Evolutionary conservation across 2,113 vertebrate genomes (phyloP).

Genomic region (Ageneiosus marmoratus): DNA sequence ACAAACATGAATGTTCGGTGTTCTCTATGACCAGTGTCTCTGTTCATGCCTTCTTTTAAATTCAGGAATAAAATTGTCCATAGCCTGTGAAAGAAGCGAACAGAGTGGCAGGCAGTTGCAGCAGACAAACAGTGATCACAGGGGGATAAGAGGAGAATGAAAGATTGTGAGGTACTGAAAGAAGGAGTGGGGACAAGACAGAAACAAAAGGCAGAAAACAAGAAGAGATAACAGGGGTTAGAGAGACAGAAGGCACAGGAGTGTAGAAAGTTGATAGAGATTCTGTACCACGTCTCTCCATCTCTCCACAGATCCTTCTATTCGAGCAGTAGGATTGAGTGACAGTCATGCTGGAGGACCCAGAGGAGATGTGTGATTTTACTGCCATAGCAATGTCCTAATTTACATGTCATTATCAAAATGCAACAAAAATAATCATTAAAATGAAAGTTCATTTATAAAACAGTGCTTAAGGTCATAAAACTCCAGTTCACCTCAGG

Average conservation of each 20-base stretch:
- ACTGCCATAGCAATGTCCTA: slow-evolving; percentile 2
- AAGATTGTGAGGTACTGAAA: slow-evolving; percentile 7
- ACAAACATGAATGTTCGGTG: slow-evolving; percentile 12
- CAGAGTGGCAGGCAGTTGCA: slow-evolving; percentile 1
- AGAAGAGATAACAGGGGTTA: slow-evolving; percentile 29
- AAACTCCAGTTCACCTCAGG: slow-evolving; percentile 20
- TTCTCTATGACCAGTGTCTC: slow-evolving; percentile 9
- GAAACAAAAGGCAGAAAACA: slow-evolving; percentile 31
- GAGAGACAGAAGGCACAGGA: not conserved
- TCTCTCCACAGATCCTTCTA: slow-evolving; percentile 1
- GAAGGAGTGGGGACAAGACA: not conserved
- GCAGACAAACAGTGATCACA: slow-evolving; percentile 19
- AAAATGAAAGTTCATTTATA: not conserved
- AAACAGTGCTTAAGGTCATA: slow-evolving; percentile 15
- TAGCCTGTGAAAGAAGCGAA: not conserved
- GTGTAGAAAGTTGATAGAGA: slow-evolving; percentile 16
- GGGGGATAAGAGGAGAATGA: slow-evolving; percentile 6
- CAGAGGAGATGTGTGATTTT: slow-evolving; percentile 10
- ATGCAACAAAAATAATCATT: slow-evolving; percentile 17
- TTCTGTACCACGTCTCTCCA: slow-evolving; percentile 14
- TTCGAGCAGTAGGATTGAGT: slow-evolving; percentile 12
- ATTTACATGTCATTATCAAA: slow-evolving; percentile 15
- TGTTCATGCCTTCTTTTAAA: slow-evolving; percentile 24
- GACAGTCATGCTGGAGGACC: not conserved
- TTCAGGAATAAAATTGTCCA: slow-evolving; percentile 8